Evolutionary conservation across 2,113 vertebrate species (phyloP), one percentile per base, ranked within the genome.

Genomic region (Corythaeola cristata): DNA sequence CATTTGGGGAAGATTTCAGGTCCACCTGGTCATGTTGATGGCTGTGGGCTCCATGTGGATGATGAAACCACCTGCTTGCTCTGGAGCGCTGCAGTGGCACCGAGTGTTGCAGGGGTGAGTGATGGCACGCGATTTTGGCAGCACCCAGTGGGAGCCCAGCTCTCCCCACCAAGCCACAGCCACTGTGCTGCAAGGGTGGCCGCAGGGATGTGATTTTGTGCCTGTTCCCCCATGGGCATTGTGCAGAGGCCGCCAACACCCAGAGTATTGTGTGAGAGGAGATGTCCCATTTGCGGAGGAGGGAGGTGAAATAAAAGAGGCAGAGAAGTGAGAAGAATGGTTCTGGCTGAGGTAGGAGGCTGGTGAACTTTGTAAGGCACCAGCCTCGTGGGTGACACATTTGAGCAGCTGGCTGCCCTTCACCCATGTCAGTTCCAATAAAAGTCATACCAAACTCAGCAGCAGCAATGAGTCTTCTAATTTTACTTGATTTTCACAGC

Each of bases 401-500:
- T 63, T 53, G 44, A 78, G 56, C n/a, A 59, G 30, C 9, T 72
- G 66, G 30, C 30, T 82, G 49, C 17, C 19, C 7, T 68, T 77
- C 19, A 72, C 32, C 16, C 7, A 2, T 12, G 21, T 53, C 45
- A 83, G 44, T 1, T 3, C 22, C 32, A 53, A 58, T 24, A 44
- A 39, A 74, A 94, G 21, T 62, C 59, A 33, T 24, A 59, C 18
- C 44, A 82, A 68, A 76, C 30, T 60, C 53, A 45, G 62, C 24
- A 63, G 44, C 11, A 37, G 52, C 27, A 39, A 72, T 4, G 7
- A 79, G 9, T 32, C 58, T 66, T 79, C 87, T 94, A 88, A 66
- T 74, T 66, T 84, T 73, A 72, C 67, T 89, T 75, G 60, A 55
- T 91, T 93, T 82, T 73, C 89, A 88, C 81, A 90, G 71, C 53